Conservation (phyloP, 2,888 invertebrate species). For the Caenorhabditis sp. region DNA sequence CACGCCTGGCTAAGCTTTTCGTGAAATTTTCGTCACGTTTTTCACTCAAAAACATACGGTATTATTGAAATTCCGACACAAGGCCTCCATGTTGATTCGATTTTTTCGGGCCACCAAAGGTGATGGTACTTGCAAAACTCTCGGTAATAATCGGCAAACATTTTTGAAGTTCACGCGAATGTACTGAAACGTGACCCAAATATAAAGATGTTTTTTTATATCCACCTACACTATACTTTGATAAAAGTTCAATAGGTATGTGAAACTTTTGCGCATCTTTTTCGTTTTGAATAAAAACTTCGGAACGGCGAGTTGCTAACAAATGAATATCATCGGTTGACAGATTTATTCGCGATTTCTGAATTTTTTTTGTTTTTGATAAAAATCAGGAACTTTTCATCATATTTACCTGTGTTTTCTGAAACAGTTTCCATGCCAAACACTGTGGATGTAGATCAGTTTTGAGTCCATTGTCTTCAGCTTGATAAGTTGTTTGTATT, state of each 20-base stretch:
- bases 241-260: conserved; percentile 37
- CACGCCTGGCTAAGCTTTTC: too few species aligned
- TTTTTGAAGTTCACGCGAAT: conserved; percentile 46
- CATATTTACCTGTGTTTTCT: conserved; percentile 38
- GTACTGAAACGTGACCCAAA: conserved; percentile 18
- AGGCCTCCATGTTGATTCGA: conserved; percentile 25
- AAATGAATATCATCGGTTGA: conserved; percentile 46
- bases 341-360: conserved; percentile 15
- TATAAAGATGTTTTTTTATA: background rate
- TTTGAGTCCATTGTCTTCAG: conserved; percentile 48
- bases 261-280: conserved; percentile 37
- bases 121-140: conserved; percentile 44
- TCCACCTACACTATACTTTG: conserved; percentile 33
- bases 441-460: conserved; percentile 49
- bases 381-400: conserved; percentile 9
- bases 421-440: conserved; percentile 50
- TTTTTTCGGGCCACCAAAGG: conserved; percentile 31
- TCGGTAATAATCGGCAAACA: conserved; percentile 45
- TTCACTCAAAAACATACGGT: background rate
- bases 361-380: background rate
- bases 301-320: conserved; percentile 36
- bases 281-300: conserved; percentile 35
- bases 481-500: conserved; percentile 52
- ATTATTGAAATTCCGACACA: conserved; percentile 26
- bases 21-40: too few species aligned